Percentiles rank a stretch among this genome's conserved stretches.
Conservation (phyloP, 2,888 invertebrate species). For the Cosmia trapezina region DNA sequence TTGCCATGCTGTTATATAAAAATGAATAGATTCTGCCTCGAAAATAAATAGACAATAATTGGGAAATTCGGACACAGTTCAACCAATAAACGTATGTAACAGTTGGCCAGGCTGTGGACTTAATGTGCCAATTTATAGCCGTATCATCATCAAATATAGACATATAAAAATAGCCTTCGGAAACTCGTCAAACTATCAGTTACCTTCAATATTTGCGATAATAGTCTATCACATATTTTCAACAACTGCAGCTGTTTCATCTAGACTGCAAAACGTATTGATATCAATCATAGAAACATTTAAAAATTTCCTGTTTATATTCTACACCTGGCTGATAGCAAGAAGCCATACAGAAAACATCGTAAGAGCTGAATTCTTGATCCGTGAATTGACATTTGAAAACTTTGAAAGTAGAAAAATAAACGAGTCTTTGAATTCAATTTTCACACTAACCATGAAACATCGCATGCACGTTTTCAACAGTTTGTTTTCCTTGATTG, state of each 20-base stretch:
- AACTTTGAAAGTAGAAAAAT: neutral
- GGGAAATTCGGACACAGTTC: neutral
- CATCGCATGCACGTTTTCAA: neutral
- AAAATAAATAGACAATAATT: neutral
- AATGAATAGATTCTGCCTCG: neutral
- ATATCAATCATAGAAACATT: constrained; percentile 23
- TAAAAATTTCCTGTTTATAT: constrained; percentile 20
- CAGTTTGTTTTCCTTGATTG: neutral
- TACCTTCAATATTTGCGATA: neutral
- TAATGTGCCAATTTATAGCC: neutral
- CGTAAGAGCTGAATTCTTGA: neutral
- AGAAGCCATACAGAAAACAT: neutral
- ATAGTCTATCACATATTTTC: neutral
- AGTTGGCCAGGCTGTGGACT: neutral
- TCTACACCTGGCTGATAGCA: constrained; percentile 16
- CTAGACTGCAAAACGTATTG: neutral
- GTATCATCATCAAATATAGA: constrained; percentile 1
- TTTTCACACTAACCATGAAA: neutral
- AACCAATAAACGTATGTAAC: constrained; percentile 20
- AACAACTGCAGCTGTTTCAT: neutral
- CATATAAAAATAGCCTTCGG: neutral
- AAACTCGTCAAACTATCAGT: constrained; percentile 1
- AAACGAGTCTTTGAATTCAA: neutral
- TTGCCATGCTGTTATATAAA: neutral
- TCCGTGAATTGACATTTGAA: constrained; percentile 3